Percentiles rank a stretch among this genome's conserved stretches.
These are phyloP conservation scores for Dufourea novaeangliae DNA, from an alignment of 1,140 invertebrate species.

Conservation along the genomic window DNA sequence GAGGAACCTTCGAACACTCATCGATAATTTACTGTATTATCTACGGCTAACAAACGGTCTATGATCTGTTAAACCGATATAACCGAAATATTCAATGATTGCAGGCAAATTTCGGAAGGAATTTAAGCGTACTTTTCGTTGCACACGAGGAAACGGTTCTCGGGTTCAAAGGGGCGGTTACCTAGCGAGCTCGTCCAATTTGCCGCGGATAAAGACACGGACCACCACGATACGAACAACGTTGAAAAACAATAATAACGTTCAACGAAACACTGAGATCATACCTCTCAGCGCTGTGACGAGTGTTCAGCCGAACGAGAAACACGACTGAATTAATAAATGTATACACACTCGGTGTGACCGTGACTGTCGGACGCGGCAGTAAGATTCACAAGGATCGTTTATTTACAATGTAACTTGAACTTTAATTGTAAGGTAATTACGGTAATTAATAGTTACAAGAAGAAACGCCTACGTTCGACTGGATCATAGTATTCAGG, in stretches of 20 bases:
- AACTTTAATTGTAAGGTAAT: constrained; percentile 26
- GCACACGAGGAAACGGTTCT: constrained; percentile 52
- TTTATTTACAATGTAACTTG: constrained; percentile 27
- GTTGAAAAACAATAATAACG: constrained; percentile 66
- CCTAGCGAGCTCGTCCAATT: constrained; percentile 53
- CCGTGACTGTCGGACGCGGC: background rate
- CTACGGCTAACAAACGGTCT: too few relatives aligned
- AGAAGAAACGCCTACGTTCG: background rate
- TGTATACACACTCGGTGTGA: background rate
- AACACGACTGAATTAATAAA: constrained; percentile 46
- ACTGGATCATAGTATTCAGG: constrained; percentile 5
- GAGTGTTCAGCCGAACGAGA: constrained; percentile 52
- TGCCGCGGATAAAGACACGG: constrained; percentile 44
- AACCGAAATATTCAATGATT: constrained; percentile 63
- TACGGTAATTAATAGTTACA: constrained; percentile 6
- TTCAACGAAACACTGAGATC: constrained; percentile 68
- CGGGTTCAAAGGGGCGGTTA: constrained; percentile 55
- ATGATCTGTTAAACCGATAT: background rate
- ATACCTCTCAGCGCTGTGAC: constrained; percentile 67
- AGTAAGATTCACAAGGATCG: constrained; percentile 7
- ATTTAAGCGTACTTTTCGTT: constrained; percentile 84
- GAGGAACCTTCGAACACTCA: too few relatives aligned
- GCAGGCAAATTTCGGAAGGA: constrained; percentile 86
- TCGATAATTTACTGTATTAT: too few relatives aligned
- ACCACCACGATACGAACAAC: constrained; percentile 55